Evolutionary conservation across 2,888 invertebrate species (phyloP).

Genomic region (Yponomeuta plumbellus): DNA sequence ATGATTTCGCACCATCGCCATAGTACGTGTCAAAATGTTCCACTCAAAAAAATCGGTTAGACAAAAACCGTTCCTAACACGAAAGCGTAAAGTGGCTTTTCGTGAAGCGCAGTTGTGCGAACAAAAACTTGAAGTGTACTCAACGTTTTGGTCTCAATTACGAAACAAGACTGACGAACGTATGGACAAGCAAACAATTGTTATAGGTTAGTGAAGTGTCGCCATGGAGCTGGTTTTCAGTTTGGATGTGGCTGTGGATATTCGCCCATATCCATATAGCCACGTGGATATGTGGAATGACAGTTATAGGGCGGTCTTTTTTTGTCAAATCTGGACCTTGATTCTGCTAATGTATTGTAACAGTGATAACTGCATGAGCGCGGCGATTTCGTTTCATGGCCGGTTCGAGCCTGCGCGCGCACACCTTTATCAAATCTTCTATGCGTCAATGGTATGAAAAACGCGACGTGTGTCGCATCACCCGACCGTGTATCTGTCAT

Average conservation of each 20-base stretch:
- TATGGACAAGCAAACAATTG: conserved; percentile 31
- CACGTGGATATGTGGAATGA: no score
- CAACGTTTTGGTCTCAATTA: conserved; percentile 50
- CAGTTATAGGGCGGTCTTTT: no score
- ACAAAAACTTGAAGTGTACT: conserved; percentile 30
- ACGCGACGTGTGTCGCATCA: no score
- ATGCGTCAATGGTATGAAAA: no score
- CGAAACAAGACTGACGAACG: conserved; percentile 42
- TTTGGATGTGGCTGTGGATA: not conserved
- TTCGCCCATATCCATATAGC: no score
- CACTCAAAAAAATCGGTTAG: not conserved
- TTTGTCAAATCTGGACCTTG: no score
- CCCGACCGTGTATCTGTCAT: no score
- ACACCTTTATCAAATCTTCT: no score
- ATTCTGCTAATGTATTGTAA: no score
- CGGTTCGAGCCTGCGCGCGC: no score
- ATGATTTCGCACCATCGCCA: not conserved
- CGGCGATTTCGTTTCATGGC: no score
- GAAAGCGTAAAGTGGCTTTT: not conserved
- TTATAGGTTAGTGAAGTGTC: not conserved
- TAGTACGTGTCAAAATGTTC: not conserved
- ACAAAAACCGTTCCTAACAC: not conserved
- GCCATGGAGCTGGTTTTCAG: conserved; percentile 7
- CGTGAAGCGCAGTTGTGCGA: not conserved
- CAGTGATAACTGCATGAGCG: no score